Conservation (phyloP, 2,113 vertebrate genomes). For the Alces alces region DNA sequence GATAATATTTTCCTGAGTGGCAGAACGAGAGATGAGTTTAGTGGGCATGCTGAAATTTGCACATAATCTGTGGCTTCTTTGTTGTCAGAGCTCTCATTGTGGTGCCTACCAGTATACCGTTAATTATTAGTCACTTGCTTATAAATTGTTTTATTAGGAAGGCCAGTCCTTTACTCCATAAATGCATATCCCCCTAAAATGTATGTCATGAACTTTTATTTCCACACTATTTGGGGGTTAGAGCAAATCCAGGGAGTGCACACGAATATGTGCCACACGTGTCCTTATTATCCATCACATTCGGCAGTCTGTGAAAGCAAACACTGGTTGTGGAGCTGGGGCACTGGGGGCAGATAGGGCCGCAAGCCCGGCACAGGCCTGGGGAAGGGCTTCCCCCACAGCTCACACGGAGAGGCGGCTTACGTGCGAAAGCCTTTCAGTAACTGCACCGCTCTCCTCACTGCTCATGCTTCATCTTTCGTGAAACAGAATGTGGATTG, state of each 20-base stretch:
- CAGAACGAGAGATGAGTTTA: not conserved
- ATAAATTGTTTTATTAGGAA: not conserved
- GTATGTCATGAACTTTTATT: not conserved
- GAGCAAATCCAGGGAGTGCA: not conserved
- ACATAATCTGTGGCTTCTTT: not conserved
- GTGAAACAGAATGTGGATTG: not conserved
- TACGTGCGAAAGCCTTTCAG: fast-evolving
- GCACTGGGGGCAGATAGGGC: not conserved
- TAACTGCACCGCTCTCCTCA: not conserved
- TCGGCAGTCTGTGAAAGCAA: not conserved
- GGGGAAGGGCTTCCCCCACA: not conserved
- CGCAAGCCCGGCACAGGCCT: not conserved
- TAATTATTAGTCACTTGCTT: not conserved
- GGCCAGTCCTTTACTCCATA: not conserved
- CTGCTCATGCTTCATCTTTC: not conserved
- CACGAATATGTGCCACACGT: fast-evolving
- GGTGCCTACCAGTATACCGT: not conserved
- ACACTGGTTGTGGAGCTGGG: not conserved
- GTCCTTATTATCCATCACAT: not conserved
- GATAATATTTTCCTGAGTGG: not conserved
- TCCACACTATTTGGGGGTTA: not conserved
- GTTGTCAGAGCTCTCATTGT: not conserved
- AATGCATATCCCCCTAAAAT: not conserved
- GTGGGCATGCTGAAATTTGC: not conserved
- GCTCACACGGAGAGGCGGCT: not conserved